These are phyloP conservation scores for Lepidochitona cinerea DNA, from an alignment of 2,888 invertebrate species.

Conservation along the genomic window DNA sequence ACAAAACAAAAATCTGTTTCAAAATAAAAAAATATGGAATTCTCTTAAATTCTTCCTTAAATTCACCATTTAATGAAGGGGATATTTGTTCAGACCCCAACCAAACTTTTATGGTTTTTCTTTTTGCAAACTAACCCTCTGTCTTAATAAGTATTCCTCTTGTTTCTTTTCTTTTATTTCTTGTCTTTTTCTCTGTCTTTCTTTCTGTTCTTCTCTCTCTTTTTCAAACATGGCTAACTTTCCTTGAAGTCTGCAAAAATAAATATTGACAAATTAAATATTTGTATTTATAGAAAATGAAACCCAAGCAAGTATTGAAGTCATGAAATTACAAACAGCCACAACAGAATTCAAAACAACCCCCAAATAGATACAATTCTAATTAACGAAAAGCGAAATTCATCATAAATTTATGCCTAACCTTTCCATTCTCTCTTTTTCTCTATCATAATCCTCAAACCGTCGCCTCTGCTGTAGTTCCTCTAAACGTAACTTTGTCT, in stretches of 20 bases:
- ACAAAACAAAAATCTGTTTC: no score
- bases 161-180: slow-evolving; percentile 73
- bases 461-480: slow-evolving; percentile 57
- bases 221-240: slow-evolving; percentile 64
- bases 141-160: slow-evolving; percentile 75
- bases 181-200: slow-evolving; percentile 52
- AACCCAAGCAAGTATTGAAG: no score
- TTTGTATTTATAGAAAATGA: no score
- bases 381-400: no score
- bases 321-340: not conserved
- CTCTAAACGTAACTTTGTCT: slow-evolving; percentile 65
- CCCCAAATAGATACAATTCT: not conserved
- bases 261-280: no score
- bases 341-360: not conserved
- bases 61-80: no score
- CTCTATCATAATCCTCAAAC: slow-evolving; percentile 52
- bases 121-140: slow-evolving; percentile 44
- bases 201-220: slow-evolving; percentile 59
- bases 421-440: slow-evolving; percentile 59
- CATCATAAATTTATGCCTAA: no score
- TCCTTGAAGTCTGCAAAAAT: slow-evolving; percentile 50
- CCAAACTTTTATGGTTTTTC: not conserved
- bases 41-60: no score
- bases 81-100: no score
- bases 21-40: no score